Percentiles rank a stretch among this genome's conserved stretches.
Evolutionary conservation across 2,797 vertebrate genomes (phyloP).

Genomic region (Megaceryle alcyon): DNA sequence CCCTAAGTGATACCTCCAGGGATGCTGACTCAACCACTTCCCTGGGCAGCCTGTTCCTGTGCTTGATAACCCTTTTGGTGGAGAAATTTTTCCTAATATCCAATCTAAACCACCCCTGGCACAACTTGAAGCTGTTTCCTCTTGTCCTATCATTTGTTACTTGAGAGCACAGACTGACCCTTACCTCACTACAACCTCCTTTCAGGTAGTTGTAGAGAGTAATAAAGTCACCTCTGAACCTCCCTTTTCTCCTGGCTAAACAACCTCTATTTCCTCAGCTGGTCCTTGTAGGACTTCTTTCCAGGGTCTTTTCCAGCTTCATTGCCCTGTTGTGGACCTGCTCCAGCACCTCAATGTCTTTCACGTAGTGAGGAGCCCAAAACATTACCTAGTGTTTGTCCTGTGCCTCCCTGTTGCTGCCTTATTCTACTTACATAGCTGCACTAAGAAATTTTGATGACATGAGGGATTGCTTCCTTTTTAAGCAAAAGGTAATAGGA

Average conservation of each 20-base stretch:
- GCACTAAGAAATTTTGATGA: not conserved
- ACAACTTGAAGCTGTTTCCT: not conserved
- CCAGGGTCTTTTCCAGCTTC: not conserved
- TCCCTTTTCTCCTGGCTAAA: not conserved
- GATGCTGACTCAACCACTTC: not conserved
- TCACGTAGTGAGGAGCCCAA: not conserved
- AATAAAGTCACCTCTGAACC: not conserved
- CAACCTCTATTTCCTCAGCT: not conserved
- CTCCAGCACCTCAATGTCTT: not conserved
- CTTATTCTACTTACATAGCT: not conserved
- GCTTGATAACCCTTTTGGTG: not conserved
- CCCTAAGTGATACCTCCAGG: not conserved
- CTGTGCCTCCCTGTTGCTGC: not conserved
- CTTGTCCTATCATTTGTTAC: not conserved
- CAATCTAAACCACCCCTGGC: not conserved
- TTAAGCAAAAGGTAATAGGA: not conserved
- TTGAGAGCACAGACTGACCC: not conserved
- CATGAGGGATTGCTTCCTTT: not conserved
- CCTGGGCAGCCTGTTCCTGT: not conserved
- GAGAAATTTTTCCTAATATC: not conserved
- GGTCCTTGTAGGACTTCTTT: not conserved
- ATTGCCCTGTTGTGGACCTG: not conserved
- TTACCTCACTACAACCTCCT: not conserved
- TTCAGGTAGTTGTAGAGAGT: not conserved
- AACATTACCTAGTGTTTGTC: not conserved